A percentile compares a stretch with the other conserved stretches of the same genome.
phyloP scores from a whole-genome alignment of 2,113 vertebrate genomes.

The Struthio camelus region DNA sequence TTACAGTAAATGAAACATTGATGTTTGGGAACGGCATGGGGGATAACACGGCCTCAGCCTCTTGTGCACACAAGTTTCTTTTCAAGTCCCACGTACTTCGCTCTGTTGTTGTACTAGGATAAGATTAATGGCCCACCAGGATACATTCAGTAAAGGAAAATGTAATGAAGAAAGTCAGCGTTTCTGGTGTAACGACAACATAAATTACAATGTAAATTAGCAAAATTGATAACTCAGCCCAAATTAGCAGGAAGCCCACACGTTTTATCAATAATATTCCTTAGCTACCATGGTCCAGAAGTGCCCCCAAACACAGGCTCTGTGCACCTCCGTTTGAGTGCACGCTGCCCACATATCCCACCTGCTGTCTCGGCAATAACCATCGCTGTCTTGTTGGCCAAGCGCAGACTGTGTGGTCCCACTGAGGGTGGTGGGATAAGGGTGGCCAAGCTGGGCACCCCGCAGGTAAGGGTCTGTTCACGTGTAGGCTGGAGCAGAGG shows the following conservation, averaged over 20 bases:
- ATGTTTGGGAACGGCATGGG: not conserved
- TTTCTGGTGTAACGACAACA: not conserved
- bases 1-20: not conserved
- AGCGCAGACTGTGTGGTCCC: not conserved
- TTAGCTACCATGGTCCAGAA: not conserved
- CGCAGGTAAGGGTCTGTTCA: not conserved
- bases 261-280: not conserved
- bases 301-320: not conserved
- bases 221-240: not conserved
- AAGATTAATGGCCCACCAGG: not conserved
- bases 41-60: not conserved
- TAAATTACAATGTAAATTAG: not conserved
- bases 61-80: not conserved
- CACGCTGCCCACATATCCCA: not conserved
- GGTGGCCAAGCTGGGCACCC: too few relatives aligned
- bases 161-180: not conserved
- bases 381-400: not conserved
- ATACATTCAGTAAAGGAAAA: not conserved
- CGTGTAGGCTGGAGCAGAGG: not conserved
- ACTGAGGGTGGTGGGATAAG: not conserved
- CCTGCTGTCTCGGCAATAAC: not conserved
- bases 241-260: not conserved
- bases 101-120: not conserved
- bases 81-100: not conserved
- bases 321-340: not conserved